phyloP scores from a whole-genome alignment of 2,888 invertebrate genomes.

The Pyrgus malvae region DNA sequence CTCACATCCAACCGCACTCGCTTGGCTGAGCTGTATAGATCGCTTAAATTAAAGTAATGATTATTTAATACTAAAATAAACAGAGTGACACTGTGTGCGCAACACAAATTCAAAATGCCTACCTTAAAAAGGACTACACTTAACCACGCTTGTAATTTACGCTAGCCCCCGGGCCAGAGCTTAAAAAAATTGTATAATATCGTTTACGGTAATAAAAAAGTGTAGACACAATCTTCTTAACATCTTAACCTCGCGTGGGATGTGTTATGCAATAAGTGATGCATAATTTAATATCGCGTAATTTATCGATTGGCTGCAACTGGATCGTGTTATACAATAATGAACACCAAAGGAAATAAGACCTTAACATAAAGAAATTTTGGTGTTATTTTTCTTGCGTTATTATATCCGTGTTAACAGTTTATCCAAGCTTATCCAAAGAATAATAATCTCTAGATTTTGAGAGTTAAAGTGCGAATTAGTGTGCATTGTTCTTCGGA shows the following conservation, averaged over 20 bases:
- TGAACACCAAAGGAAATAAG: conserved; percentile 22
- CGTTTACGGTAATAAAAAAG: background rate
- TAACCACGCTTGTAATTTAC: too few relatives aligned
- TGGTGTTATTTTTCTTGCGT: conserved; percentile 31
- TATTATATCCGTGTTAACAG: conserved; percentile 40
- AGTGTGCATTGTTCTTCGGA: conserved; percentile 40
- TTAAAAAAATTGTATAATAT: too few relatives aligned
- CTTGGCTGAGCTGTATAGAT: too few relatives aligned
- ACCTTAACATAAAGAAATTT: conserved; percentile 23
- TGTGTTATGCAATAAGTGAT: conserved; percentile 20
- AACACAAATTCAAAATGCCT: too few relatives aligned
- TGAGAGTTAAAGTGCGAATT: conserved; percentile 43
- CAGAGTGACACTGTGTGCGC: too few relatives aligned
- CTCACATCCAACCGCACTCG: too few relatives aligned
- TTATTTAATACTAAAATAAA: too few relatives aligned
- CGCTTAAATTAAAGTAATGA: too few relatives aligned
- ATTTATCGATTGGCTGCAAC: conserved; percentile 36
- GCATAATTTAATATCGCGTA: conserved; percentile 31
- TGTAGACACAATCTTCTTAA: background rate
- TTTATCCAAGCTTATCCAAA: conserved; percentile 31
- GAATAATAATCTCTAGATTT: conserved; percentile 45
- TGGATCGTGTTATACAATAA: conserved; percentile 40
- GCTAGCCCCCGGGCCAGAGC: too few relatives aligned
- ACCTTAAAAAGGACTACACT: too few relatives aligned
- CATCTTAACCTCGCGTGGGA: conserved; percentile 2